Conservation (phyloP, 2,888 invertebrate genomes). For the Pammene aurita region DNA sequence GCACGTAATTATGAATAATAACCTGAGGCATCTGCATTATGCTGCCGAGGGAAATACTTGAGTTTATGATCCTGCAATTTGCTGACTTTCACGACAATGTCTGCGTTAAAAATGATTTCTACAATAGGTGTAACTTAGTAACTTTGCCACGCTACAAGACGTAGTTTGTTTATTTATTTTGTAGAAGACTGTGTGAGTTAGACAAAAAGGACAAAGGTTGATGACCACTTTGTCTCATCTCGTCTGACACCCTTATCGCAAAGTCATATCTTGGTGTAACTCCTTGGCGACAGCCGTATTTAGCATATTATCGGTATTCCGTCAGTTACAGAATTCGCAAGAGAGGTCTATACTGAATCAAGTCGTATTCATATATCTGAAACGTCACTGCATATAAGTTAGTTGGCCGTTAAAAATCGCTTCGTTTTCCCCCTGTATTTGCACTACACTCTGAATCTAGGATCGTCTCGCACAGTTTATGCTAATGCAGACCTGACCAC, state of each 20-base stretch:
- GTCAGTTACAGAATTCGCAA: too few relatives aligned
- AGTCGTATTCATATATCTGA: too few relatives aligned
- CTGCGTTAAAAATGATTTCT: conserved; percentile 1
- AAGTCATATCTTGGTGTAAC: too few relatives aligned
- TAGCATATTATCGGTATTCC: too few relatives aligned
- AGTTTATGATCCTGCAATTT: conserved; percentile 28
- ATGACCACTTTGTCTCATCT: too few relatives aligned
- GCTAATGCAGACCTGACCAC: conserved; percentile 72
- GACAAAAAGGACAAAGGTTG: too few relatives aligned
- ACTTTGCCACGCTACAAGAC: background rate
- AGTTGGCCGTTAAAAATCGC: background rate
- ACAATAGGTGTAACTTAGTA: background rate
- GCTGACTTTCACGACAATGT: conserved; percentile 17
- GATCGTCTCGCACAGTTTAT: conserved; percentile 64
- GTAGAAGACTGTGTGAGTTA: background rate
- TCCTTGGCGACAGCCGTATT: too few relatives aligned
- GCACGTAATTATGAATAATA: conserved; percentile 27
- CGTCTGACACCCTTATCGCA: too few relatives aligned
- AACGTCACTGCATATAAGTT: background rate
- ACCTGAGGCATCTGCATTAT: conserved; percentile 26
- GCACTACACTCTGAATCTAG: conserved; percentile 10
- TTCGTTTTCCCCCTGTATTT: background rate
- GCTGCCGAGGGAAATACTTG: conserved; percentile 27
- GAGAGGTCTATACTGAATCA: too few relatives aligned
- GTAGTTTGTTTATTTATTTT: background rate